These are phyloP conservation scores for Synergus japonicus DNA, from an alignment of 2,888 invertebrate genomes.

Conservation along the genomic window DNA sequence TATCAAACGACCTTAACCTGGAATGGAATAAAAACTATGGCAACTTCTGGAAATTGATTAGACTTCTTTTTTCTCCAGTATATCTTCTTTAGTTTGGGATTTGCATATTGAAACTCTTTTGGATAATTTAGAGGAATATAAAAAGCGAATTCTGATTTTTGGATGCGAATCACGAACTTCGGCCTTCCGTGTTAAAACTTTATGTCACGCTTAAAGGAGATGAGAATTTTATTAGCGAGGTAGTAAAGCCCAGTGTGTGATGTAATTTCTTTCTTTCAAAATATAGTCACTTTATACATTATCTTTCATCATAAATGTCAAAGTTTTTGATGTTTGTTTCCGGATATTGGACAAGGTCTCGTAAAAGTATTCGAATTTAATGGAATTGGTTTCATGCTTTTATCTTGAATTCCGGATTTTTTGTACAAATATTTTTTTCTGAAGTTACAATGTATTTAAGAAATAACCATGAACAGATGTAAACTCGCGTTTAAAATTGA, in stretches of 20 bases:
- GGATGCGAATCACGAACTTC: conserved; percentile 1
- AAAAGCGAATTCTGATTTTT: not conserved
- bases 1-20: not conserved
- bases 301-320: not conserved
- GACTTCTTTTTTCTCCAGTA: not conserved
- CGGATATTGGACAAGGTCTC: not conserved
- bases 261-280: not conserved
- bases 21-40: not conserved
- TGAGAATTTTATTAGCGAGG: conserved; percentile 1
- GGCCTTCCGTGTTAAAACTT: not conserved
- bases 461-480: not conserved
- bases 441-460: not conserved
- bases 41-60: conserved; percentile 8
- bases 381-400: not conserved
- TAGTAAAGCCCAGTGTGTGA: not conserved
- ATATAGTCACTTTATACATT: not conserved
- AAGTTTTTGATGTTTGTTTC: not conserved
- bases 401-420: not conserved
- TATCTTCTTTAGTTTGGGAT: not conserved
- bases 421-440: not conserved
- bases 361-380: not conserved
- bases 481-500: not conserved
- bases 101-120: not conserved
- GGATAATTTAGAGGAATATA: conserved; percentile 4
- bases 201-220: not conserved